Evolutionary conservation across 2,888 invertebrate genomes (phyloP).

Genomic region (Allygus modestus): DNA sequence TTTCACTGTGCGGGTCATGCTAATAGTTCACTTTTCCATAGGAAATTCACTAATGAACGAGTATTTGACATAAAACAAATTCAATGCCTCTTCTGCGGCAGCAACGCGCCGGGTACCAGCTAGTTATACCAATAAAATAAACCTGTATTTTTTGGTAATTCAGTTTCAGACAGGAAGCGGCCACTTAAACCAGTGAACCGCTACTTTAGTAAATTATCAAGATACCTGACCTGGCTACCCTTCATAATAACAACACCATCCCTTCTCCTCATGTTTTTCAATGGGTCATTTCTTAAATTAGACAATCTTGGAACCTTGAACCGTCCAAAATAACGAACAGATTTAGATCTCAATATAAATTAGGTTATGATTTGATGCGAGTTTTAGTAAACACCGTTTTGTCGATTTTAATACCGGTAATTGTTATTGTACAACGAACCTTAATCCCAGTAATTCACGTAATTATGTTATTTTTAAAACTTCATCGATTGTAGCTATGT

Average conservation of each 20-base stretch:
- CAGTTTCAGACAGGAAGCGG: neutral
- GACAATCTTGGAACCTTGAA: neutral
- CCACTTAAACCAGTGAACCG: neutral
- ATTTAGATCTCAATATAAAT: neutral
- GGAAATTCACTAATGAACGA: too few species aligned
- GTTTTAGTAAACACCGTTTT: too few species aligned
- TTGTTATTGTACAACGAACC: too few species aligned
- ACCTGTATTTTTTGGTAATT: neutral
- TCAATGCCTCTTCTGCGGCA: too few species aligned
- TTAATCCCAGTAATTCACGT: too few species aligned
- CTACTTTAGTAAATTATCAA: slow-evolving; percentile 2
- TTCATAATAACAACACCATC: neutral
- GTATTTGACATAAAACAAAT: too few species aligned
- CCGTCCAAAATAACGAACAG: neutral
- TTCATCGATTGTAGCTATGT: too few species aligned
- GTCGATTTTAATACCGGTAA: too few species aligned
- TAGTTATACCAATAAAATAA: neutral
- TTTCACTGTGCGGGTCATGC: too few species aligned
- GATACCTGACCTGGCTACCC: slow-evolving; percentile 22
- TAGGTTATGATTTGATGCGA: neutral
- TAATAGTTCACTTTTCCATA: too few species aligned
- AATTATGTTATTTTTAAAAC: too few species aligned
- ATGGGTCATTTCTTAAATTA: slow-evolving; percentile 12
- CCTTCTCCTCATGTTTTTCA: slow-evolving; percentile 18
- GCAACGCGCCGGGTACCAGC: too few species aligned